Evolutionary conservation across 2,113 vertebrate genomes (phyloP), one percentile per base, ranked within the genome.

Genomic region (Stigmatopora nigra): DNA sequence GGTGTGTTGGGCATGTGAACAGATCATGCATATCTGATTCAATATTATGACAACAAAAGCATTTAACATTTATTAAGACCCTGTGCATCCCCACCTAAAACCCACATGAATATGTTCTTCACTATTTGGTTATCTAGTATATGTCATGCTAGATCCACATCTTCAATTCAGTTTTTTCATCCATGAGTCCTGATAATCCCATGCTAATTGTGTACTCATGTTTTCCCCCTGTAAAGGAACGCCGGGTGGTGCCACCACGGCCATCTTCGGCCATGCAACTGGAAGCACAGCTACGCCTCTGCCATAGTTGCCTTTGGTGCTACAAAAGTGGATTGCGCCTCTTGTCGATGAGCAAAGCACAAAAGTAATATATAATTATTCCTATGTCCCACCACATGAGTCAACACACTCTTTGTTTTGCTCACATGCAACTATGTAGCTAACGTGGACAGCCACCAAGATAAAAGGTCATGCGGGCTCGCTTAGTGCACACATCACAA

Each of bases 301-400:
- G 84, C 70, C 88, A 86, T 61, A 86, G 70, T 48, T 91, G 88
- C 74, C 46, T 89, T 56, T 86, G 79, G 79, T 85, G 75, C 74
- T 87, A 36, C 61, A 89, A 68, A 70, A 74, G 63, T 61, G 79
- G 81, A 20, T 70, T 76, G 66, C 86, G 88, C 9, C 61, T 86
- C 15, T 57, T 90, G 25, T 89, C 83, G 9, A 78, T 73, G 60
- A 84, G 77, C 66, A 59, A 68, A 38, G 53, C 60, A 31, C 69
- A 85, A 67, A 90, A 88, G 90, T 88, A 78, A 35, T 46, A 6
- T 59, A 7, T 61, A 20, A 19, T 19, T 51, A 46, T 20, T 36
- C 11, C 45, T 3, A 1, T 44, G 11, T 16, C 11, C 14, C 46
- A 47, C 45, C 2, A 64, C 12, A 67, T 19, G 52, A 20, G 44